Evolutionary conservation across 1,140 invertebrate genomes (phyloP).

Genomic region (Oryctes rhinoceros): DNA sequence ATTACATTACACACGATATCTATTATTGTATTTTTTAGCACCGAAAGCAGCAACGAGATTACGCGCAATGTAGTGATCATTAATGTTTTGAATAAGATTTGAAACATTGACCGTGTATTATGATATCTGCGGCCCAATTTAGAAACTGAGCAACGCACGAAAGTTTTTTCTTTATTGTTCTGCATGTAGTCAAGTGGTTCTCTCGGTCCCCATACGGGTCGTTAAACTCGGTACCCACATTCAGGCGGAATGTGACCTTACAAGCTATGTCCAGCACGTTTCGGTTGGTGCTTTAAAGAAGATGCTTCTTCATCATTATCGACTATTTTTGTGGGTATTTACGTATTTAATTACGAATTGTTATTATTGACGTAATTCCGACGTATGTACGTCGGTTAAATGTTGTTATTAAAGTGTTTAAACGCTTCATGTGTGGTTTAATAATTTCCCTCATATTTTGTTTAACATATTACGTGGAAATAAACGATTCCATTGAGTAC

Average conservation of each 20-base stretch:
- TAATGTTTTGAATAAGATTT: not conserved
- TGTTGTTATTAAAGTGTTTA: not conserved
- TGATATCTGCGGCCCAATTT: not conserved
- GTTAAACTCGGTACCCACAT: not conserved
- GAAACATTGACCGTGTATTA: not conserved
- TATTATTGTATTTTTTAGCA: no score
- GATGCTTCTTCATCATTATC: not conserved
- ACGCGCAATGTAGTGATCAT: no score
- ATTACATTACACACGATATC: no score
- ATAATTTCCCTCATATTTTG: not conserved
- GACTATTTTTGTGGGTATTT: not conserved
- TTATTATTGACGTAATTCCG: not conserved
- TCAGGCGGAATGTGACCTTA: conserved; percentile 28
- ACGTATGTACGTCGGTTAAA: not conserved
- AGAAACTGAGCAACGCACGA: not conserved
- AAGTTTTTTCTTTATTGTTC: not conserved
- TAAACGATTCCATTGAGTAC: no score
- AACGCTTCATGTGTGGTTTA: not conserved
- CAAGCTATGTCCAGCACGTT: not conserved
- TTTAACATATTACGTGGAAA: no score
- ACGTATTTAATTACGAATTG: not conserved
- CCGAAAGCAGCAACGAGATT: no score
- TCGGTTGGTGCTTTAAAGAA: not conserved
- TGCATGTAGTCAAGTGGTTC: not conserved
- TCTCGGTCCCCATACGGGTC: not conserved